Percentiles rank a stretch among this genome's conserved stretches.
Evolutionary conservation across 1,140 invertebrate genomes (phyloP).

Genomic region (Diabrotica virgifera): DNA sequence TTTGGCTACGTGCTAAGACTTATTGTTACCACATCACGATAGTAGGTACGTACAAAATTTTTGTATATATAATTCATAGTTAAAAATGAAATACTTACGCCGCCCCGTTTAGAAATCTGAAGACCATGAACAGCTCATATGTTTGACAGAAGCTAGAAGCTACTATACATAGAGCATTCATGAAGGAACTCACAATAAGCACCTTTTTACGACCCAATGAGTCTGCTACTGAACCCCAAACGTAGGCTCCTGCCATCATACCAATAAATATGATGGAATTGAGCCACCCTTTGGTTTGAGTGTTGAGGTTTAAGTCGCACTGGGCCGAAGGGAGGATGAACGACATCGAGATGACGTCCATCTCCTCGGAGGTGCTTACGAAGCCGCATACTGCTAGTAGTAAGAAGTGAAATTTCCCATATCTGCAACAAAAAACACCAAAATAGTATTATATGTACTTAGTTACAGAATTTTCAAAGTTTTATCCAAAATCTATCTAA

Average conservation of each 20-base stretch:
- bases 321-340: slow-evolving; percentile 90
- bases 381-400: slow-evolving; percentile 85
- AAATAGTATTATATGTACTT: slow-evolving; percentile 8
- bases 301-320: slow-evolving; percentile 85
- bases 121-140: slow-evolving; percentile 83
- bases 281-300: slow-evolving; percentile 82
- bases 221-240: slow-evolving; percentile 88
- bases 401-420: slow-evolving; percentile 89
- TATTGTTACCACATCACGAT: too few relatives aligned
- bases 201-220: slow-evolving; percentile 79
- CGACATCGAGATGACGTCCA: slow-evolving; percentile 93
- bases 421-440: slow-evolving; percentile 43
- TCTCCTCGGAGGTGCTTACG: slow-evolving; percentile 92
- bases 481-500: too few relatives aligned
- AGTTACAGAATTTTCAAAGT: too few relatives aligned
- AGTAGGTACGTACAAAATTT: too few relatives aligned
- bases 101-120: slow-evolving; percentile 85
- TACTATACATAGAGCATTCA: slow-evolving; percentile 85
- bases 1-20: too few relatives aligned
- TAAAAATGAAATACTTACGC: slow-evolving; percentile 67
- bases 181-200: slow-evolving; percentile 81
- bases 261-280: slow-evolving; percentile 84
- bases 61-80: not conserved
- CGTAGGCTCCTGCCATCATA: slow-evolving; percentile 91
- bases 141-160: slow-evolving; percentile 83